Base-by-base conservation (phyloP, 1,140 invertebrate genomes). In the Trichonephila clavata region DNA sequence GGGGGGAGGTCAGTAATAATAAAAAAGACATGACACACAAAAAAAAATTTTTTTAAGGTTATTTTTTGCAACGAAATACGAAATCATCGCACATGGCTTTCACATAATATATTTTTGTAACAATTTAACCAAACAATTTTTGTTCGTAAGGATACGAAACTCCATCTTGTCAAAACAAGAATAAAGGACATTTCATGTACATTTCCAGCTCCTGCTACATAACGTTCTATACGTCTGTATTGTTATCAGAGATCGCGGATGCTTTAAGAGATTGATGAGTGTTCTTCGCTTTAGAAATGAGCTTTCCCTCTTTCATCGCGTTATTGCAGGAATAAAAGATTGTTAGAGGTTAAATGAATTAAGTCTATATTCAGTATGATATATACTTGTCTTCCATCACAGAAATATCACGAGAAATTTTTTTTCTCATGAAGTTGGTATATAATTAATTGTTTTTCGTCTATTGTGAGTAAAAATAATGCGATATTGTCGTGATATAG, bases 221-320 rank as follows among this genome's bases (percentile, higher is more conserved):
- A 24, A 68, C 13, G 57, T 68, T 24, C 65, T 68, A 24, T 68
- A 68, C 65, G 24, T 50, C 27, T 50, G 39, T n/a, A 65, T 27
- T 89, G 87, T 77, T 89, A 89, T 89, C 87, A 43, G 65, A 77
- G 63, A 77, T 77, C 63, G 60, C 18, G 65, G 65, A 89, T 89
- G 87, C 71, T 89, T 77, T 61, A 86, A 77, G 65, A 89, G 87
- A 89, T 89, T 89, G 87, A 89, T 89, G 65, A 71, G 60, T 50
- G 43, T 27, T 89, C 60, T n/a, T 27, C 27, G 86, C 32, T 71
- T 77, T 50, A 63, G 65, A 61, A 89, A 63, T 71, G 65, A 68
- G 65, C 21, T 24, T 13, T 39, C 50, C 16, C 87, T 50, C 68
- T 89, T 50, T 39, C 63, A 71, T 61, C 60, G 61, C 32, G 27